phyloP scores from a whole-genome alignment of 2,888 invertebrate genomes.

The Dolomedes plantarius region DNA sequence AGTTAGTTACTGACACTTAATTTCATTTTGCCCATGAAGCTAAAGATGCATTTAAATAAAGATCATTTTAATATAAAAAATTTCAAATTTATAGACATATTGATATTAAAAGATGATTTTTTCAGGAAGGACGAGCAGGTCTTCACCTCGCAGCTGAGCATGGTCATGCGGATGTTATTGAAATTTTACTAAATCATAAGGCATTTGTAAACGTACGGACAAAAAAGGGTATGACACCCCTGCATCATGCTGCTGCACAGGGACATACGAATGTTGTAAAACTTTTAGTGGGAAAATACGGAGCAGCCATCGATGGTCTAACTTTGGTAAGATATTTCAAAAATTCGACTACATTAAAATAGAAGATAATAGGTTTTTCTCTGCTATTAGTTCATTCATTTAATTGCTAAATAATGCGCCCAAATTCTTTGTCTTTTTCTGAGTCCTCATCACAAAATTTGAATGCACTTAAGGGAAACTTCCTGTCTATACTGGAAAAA shows the following conservation, averaged over 20 bases:
- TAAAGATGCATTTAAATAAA: too few relatives aligned
- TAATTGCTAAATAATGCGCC: background rate
- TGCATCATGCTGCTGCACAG: conserved; percentile 97
- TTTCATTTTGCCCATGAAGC: too few relatives aligned
- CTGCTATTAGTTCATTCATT: background rate
- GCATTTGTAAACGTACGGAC: conserved; percentile 99
- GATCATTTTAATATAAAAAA: too few relatives aligned
- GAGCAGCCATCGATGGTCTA: conserved; percentile 95
- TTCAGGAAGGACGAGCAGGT: conserved; percentile 84
- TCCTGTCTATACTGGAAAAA: too few relatives aligned
- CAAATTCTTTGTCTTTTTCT: too few relatives aligned
- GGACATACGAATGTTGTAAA: conserved; percentile 93
- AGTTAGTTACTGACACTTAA: too few relatives aligned
- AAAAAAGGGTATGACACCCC: conserved; percentile 91
- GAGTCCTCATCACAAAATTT: too few relatives aligned
- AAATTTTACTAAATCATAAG: conserved; percentile 89
- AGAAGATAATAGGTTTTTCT: background rate
- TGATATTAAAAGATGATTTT: background rate
- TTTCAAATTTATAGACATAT: too few relatives aligned
- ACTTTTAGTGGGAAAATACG: conserved; percentile 95
- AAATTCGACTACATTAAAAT: too few relatives aligned
- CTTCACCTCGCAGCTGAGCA: conserved; percentile 93
- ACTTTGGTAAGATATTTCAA: conserved; percentile 81
- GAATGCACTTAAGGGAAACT: too few relatives aligned
- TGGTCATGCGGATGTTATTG: conserved; percentile 85